Evolutionary conservation across 2,113 vertebrate genomes (phyloP).

Genomic region (Rhinolophus sinicus): DNA sequence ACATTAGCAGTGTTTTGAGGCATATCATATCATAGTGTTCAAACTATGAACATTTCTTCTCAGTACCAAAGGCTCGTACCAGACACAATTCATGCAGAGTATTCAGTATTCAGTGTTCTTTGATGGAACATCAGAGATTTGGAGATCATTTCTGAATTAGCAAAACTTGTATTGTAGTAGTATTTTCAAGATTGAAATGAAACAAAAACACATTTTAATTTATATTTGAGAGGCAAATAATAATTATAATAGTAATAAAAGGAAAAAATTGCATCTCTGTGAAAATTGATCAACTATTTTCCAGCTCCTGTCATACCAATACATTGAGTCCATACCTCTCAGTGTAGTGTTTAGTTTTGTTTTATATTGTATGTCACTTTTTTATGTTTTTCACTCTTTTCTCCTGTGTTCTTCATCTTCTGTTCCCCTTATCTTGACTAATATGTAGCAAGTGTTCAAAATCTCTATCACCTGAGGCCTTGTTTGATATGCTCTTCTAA

Average conservation of each 20-base stretch:
- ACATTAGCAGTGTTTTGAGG: neutral
- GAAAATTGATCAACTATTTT: neutral
- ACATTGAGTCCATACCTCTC: neutral
- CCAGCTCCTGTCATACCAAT: neutral
- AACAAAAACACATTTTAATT: constrained; percentile 4
- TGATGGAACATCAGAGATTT: neutral
- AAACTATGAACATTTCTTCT: neutral
- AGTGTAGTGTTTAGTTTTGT: neutral
- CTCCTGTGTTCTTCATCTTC: neutral
- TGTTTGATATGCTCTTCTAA: constrained; percentile 34
- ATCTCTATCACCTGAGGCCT: neutral
- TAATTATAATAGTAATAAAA: neutral
- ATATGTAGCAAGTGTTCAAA: constrained; percentile 26
- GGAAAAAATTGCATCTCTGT: neutral
- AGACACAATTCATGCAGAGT: neutral
- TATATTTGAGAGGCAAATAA: neutral
- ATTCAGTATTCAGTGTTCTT: neutral
- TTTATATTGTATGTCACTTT: neutral
- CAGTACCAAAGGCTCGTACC: neutral
- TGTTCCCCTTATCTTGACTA: neutral
- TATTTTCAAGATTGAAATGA: constrained; percentile 35
- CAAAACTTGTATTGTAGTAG: neutral
- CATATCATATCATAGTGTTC: neutral
- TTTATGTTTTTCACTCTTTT: neutral
- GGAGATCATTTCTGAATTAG: neutral